Conservation (phyloP, 2,888 invertebrate species). For the Octodonta nipae region DNA sequence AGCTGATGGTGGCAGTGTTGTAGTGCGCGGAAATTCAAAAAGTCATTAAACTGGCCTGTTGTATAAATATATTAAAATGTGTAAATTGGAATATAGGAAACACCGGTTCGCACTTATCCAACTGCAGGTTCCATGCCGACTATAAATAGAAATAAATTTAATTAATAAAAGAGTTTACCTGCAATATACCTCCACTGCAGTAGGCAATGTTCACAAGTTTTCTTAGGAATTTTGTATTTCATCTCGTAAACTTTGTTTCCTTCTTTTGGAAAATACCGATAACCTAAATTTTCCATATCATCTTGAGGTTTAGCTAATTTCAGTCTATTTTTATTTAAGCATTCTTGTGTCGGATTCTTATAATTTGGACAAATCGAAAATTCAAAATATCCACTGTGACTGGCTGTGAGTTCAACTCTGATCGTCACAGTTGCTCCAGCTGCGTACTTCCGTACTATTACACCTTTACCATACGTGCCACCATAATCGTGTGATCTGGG, state of each 20-base stretch:
- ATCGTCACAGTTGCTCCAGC: conserved; percentile 55
- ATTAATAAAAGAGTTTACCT: conserved; percentile 34
- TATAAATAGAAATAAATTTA: too few relatives aligned
- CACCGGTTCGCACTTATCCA: too few relatives aligned
- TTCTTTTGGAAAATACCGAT: conserved; percentile 59
- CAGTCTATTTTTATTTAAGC: conserved; percentile 60
- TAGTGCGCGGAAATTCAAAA: too few relatives aligned
- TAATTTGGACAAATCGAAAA: conserved; percentile 68
- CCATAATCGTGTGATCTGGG: conserved; percentile 73
- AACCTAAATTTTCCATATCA: conserved; percentile 38
- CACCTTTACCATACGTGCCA: conserved; percentile 68
- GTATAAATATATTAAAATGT: too few relatives aligned
- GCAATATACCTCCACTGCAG: conserved; percentile 82
- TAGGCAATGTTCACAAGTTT: conserved; percentile 67
- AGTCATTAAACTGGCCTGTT: too few relatives aligned
- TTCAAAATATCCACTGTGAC: conserved; percentile 75
- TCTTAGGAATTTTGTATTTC: conserved; percentile 40
- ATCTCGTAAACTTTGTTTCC: conserved; percentile 71
- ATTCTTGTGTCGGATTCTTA: conserved; percentile 56
- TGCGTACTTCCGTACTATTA: conserved; percentile 67
- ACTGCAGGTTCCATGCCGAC: too few relatives aligned
- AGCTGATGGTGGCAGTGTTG: too few relatives aligned
- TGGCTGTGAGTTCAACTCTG: conserved; percentile 74
- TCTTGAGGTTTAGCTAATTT: conserved; percentile 36
- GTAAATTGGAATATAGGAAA: too few relatives aligned